phyloP scores from a whole-genome alignment of 2,113 vertebrate species.

The Artemisiospiza belli region DNA sequence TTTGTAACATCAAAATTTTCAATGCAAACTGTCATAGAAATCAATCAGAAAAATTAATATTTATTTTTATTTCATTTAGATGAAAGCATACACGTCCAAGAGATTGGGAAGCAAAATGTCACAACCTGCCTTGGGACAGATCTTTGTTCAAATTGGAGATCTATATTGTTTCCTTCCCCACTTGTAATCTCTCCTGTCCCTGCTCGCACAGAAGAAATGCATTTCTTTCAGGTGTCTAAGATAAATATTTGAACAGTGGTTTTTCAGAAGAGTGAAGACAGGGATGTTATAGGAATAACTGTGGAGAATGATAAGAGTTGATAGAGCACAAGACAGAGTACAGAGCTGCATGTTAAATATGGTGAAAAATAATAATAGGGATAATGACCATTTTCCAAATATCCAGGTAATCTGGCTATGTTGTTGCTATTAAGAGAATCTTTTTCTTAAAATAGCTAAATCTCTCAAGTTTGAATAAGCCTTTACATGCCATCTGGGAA shows the following conservation, averaged over 20 bases:
- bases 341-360: background rate
- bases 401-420: background rate
- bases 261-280: background rate
- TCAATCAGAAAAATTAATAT: background rate
- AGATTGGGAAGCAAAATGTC: background rate
- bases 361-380: background rate
- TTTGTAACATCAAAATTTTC: background rate
- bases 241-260: background rate
- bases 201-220: background rate
- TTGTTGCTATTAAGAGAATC: background rate
- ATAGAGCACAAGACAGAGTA: background rate
- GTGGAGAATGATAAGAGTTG: background rate
- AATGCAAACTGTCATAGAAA: background rate
- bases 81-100: fast-evolving
- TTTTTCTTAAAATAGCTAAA: background rate
- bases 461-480: background rate
- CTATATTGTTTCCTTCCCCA: background rate
- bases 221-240: background rate
- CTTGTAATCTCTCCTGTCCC: background rate
- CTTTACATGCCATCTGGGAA: background rate
- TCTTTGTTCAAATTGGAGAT: background rate
- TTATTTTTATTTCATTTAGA: background rate
- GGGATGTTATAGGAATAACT: background rate
- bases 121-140: background rate
- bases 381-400: background rate